These are phyloP conservation scores for Arenaria interpres DNA, from an alignment of 2,113 vertebrate species.

Conservation along the genomic window DNA sequence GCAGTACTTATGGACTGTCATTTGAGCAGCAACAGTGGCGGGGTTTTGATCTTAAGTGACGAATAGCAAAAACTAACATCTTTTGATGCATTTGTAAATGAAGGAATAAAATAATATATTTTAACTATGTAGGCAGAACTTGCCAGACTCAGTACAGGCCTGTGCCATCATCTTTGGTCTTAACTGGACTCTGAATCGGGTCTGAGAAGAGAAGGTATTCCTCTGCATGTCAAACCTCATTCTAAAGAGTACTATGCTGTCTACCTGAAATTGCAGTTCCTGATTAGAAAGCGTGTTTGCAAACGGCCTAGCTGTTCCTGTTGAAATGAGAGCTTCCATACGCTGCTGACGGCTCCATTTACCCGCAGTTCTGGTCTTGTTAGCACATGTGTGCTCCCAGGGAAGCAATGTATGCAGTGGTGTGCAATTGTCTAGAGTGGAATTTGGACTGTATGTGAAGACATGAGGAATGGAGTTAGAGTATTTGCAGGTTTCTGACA, in stretches of 20 bases:
- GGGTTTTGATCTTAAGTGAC: not conserved
- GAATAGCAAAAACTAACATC: not conserved
- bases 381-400: not conserved
- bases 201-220: not conserved
- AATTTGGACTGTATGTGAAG: fast-evolving
- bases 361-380: not conserved
- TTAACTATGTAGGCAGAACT: not conserved
- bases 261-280: not conserved
- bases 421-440: not conserved
- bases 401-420: not conserved
- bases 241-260: not conserved
- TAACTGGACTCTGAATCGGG: not conserved
- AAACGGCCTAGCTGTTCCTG: not conserved
- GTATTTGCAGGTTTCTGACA: not conserved
- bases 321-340: not conserved
- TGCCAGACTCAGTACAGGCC: not conserved
- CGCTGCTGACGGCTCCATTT: not conserved
- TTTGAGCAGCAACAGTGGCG: not conserved
- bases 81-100: not conserved
- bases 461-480: fast-evolving
- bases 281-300: not conserved
- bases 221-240: not conserved
- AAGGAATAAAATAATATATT: not conserved
- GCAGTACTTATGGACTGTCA: not conserved
- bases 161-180: not conserved